Percentiles rank a stretch among this genome's conserved stretches.
These are phyloP conservation scores for Scaptomyza parva DNA, from an alignment of 2,888 invertebrate species.

Conservation along the genomic window DNA sequence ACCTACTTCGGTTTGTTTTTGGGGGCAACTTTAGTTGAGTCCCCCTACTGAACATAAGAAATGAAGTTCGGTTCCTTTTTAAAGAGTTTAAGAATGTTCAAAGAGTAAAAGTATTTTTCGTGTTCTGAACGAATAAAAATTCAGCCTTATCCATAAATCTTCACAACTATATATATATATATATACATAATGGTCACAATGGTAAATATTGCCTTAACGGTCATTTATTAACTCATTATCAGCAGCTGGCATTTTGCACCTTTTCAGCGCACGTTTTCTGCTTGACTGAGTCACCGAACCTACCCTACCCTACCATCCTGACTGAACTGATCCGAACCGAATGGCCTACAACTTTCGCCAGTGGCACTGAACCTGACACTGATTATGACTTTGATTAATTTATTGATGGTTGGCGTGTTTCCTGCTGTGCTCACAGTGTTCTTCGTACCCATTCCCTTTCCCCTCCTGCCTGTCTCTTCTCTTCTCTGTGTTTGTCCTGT, in stretches of 20 bases:
- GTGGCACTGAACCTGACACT: constrained; percentile 78
- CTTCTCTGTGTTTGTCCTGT: constrained; percentile 13
- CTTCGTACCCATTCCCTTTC: too few relatives aligned
- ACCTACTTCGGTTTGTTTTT: constrained; percentile 2
- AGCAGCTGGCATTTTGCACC: constrained; percentile 70
- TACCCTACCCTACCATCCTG: constrained; percentile 1
- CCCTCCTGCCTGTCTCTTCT: background rate
- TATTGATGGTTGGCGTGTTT: constrained; percentile 83
- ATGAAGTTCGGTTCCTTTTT: too few relatives aligned
- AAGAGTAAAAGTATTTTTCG: background rate
- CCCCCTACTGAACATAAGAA: background rate
- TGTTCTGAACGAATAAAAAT: too few relatives aligned
- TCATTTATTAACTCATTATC: constrained; percentile 78
- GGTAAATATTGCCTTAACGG: constrained; percentile 63
- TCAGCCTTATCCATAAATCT: constrained; percentile 45
- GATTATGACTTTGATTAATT: constrained; percentile 83
- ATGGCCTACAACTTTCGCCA: constrained; percentile 62
- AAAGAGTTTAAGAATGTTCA: background rate
- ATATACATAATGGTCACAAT: too few relatives aligned
- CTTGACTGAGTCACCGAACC: constrained; percentile 42
- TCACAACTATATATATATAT: too few relatives aligned
- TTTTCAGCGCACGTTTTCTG: constrained; percentile 63
- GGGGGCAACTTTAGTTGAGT: background rate
- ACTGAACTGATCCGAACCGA: constrained; percentile 16
- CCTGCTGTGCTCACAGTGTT: constrained; percentile 57